Evolutionary conservation across 2,797 vertebrate genomes (phyloP).

Genomic region (Sibirionetta formosa): DNA sequence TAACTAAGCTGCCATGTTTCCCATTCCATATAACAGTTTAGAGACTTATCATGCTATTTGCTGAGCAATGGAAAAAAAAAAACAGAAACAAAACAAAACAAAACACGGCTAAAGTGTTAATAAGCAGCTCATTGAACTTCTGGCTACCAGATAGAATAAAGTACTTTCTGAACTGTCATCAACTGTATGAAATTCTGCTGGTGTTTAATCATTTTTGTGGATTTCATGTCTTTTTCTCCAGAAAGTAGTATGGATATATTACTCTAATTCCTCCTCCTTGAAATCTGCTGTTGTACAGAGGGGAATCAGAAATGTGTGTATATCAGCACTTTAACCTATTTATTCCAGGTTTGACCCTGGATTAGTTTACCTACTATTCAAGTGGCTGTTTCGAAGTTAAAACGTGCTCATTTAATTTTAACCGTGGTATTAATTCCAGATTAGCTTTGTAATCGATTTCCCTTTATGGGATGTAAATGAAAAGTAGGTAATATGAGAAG

Average conservation of each 20-base stretch:
- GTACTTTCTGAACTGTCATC: not conserved
- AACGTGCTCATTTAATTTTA: not conserved
- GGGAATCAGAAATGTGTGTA: not conserved
- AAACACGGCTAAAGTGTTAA: fast-evolving
- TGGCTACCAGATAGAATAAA: not conserved
- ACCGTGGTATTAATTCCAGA: not conserved
- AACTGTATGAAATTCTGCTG: not conserved
- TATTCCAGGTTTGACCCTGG: not conserved
- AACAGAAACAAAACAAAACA: too few relatives aligned
- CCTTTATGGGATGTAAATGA: not conserved
- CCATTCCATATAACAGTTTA: not conserved
- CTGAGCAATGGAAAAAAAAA: not conserved
- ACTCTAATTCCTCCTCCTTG: not conserved
- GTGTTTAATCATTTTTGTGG: not conserved
- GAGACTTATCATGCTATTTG: not conserved
- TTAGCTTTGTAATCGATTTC: not conserved
- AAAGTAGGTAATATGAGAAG: not conserved
- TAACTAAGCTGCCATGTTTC: not conserved
- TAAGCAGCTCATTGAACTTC: not conserved
- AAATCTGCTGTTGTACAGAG: not conserved
- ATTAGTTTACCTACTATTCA: not conserved
- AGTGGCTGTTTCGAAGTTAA: not conserved
- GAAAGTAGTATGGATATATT: not conserved
- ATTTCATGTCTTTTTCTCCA: not conserved
- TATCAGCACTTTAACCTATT: not conserved